Evolutionary conservation across 2,888 invertebrate species (phyloP).

Genomic region (Lacanobia wlatinum): DNA sequence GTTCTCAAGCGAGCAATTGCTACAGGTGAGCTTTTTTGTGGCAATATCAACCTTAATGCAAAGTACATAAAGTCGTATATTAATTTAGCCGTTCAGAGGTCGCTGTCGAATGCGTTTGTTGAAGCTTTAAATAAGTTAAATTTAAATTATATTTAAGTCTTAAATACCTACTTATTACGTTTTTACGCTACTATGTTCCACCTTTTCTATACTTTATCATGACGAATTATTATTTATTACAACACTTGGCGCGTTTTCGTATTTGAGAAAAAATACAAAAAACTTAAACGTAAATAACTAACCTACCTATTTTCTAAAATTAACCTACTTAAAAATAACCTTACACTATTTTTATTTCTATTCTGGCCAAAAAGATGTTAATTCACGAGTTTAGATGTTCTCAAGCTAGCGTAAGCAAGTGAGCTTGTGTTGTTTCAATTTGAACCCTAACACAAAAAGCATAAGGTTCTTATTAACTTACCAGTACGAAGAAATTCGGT

Average conservation of each 20-base stretch:
- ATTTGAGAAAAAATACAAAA: not conserved
- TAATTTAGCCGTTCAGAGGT: not conserved
- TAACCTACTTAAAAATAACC: not conserved
- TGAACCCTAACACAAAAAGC: not conserved
- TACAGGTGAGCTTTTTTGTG: not conserved
- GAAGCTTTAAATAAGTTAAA: not conserved
- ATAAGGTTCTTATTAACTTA: not conserved
- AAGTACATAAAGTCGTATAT: not conserved
- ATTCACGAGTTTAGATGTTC: not conserved
- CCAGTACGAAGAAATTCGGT: not conserved
- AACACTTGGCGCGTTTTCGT: not conserved
- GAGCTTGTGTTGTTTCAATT: not conserved
- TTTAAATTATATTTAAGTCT: not conserved
- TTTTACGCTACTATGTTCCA: not conserved
- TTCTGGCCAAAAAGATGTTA: not conserved
- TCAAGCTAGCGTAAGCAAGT: slow-evolving; percentile 10
- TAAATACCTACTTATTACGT: not conserved
- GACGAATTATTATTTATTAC: not conserved
- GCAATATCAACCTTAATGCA: not conserved
- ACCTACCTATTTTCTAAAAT: not conserved
- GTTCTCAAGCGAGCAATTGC: too few relatives aligned
- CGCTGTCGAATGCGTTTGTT: not conserved
- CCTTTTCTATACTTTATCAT: not conserved
- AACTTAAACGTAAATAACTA: not conserved
- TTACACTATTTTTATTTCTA: not conserved